These are phyloP conservation scores for Megaptera novaeangliae DNA, from an alignment of 2,113 vertebrate species.

Conservation along the genomic window DNA sequence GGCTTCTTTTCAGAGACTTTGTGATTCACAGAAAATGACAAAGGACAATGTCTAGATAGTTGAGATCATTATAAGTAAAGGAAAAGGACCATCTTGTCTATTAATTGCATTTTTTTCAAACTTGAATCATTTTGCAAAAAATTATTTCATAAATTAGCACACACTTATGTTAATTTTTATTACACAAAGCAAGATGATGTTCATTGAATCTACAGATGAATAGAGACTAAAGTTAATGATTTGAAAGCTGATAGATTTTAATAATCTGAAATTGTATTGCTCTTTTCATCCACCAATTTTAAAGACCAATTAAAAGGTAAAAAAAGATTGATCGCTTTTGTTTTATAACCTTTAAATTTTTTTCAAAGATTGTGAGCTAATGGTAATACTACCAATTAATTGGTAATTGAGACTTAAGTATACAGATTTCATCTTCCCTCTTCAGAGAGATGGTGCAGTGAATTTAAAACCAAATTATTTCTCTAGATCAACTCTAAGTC, in stretches of 20 bases:
- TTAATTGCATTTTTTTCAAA: neutral
- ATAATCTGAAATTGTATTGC: neutral
- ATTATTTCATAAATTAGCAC: neutral
- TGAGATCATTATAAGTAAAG: neutral
- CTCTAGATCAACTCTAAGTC: neutral
- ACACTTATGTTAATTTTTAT: constrained; percentile 21
- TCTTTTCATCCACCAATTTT: neutral
- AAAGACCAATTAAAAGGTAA: neutral
- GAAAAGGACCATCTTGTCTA: neutral
- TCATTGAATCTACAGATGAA: neutral
- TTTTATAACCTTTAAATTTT: constrained; percentile 5
- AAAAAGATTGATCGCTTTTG: neutral
- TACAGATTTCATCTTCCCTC: constrained; percentile 7
- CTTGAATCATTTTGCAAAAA: neutral
- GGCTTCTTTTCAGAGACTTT: neutral
- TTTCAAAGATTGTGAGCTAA: neutral
- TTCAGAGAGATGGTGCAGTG: constrained; percentile 18
- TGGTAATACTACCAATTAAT: neutral
- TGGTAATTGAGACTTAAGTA: constrained; percentile 35
- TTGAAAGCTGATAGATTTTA: constrained; percentile 19
- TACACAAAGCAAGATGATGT: neutral
- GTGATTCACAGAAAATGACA: neutral
- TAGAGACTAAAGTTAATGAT: neutral
- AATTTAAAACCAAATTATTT: constrained; percentile 50
- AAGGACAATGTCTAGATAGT: neutral